These are phyloP conservation scores for Hyalella azteca DNA, from an alignment of 2,888 invertebrate genomes.

Conservation along the genomic window DNA sequence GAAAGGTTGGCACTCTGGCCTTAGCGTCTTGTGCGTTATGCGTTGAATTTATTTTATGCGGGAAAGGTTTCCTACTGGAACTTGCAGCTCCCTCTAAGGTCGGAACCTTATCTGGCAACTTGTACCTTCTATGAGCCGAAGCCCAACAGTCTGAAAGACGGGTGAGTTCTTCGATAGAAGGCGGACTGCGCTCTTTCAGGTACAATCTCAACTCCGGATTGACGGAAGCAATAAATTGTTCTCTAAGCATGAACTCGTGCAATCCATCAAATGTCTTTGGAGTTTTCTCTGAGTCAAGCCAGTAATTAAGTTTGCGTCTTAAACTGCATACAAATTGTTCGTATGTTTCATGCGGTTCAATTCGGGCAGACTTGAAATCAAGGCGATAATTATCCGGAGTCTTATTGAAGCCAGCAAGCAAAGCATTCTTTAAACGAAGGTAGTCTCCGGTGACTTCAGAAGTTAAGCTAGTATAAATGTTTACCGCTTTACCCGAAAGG, in stretches of 20 bases:
- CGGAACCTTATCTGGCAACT: no score
- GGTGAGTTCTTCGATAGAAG: neutral
- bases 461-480: conserved; percentile 5
- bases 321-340: conserved; percentile 16
- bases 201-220: neutral
- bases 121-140: neutral
- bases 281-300: neutral
- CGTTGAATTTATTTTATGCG: no score
- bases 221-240: neutral
- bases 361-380: neutral
- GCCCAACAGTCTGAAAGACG: neutral
- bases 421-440: neutral
- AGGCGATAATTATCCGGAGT: conserved; percentile 10
- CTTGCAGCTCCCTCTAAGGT: no score
- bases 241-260: neutral
- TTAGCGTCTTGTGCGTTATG: no score
- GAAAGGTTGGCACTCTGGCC: no score
- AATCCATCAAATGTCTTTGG: neutral
- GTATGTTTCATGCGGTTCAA: neutral
- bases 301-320: neutral
- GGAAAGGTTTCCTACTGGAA: no score
- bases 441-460: neutral
- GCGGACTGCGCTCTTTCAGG: neutral
- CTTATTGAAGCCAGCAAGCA: conserved; percentile 5
- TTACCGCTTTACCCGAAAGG: conserved; percentile 28